Base-by-base conservation (phyloP, 2,888 invertebrate species). In the Ischnus inquisitorius region DNA sequence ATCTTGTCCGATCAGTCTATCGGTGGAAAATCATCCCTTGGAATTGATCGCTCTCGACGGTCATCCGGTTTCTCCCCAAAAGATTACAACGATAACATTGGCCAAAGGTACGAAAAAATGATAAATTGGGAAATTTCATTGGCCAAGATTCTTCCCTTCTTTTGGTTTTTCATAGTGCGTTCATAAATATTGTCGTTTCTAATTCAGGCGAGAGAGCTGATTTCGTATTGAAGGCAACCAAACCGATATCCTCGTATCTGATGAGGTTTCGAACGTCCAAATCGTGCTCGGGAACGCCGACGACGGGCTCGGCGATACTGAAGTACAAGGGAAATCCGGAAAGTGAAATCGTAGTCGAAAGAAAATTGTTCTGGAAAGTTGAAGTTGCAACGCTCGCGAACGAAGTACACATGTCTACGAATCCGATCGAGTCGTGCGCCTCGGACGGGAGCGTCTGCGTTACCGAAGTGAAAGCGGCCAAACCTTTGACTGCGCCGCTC, bases 21-120 rank as follows among this genome's bases (percentile, higher is more conserved):
- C 94, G 1, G 94, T 97, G 72, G 96, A 97, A 60, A 94, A 95
- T 71, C 97, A 97, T 90, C 90, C 93, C 39, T 90, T 97, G 79
- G 94, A 94, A 86, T 93, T 97, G 12, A 95, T 97, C 62, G 95
- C 96, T 19, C 94, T 97, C 79, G 97, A 97, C 91, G 97, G 97
- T 0, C 95, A 96, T 89, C 94, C 95, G 60, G 94, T 97, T 22
- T 93, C 94, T 69, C 95, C 96, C 0, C 94, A 95, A 86, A 93
- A 95, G 81, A 95, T 95, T 1, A 93, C 93, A 60, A 94, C 95
- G 4, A 94, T 97, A 54, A 94, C 94, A 72, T 89, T 97, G 43
- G 95, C 95, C 3, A 95, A 96, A 94, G 97, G 97, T 57, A 82
- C 0, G 12, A 8, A 28, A 64, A 6, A 12, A 67, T n/a, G n/a